Evolutionary conservation across 2,888 invertebrate species (phyloP).

Genomic region (Pimpla rufipes): DNA sequence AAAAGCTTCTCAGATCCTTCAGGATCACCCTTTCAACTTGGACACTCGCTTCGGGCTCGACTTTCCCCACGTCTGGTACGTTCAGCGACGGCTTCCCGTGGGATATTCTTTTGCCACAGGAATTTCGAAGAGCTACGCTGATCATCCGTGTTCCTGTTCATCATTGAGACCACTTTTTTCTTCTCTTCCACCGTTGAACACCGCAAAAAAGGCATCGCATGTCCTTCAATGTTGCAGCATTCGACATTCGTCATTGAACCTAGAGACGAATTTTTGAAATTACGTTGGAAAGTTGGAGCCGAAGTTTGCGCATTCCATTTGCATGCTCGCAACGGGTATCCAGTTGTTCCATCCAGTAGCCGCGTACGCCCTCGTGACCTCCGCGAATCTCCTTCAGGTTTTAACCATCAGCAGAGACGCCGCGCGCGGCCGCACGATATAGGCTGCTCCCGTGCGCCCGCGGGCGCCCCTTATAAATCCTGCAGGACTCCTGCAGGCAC

Average conservation of each 20-base stretch:
- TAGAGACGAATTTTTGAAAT: too few species aligned
- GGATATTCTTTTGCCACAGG: slow-evolving; percentile 10
- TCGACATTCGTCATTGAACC: too few species aligned
- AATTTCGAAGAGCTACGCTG: slow-evolving; percentile 1
- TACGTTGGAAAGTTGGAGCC: neutral
- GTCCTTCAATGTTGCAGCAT: too few species aligned
- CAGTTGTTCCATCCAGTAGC: slow-evolving; percentile 3
- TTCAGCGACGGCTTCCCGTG: slow-evolving; percentile 24
- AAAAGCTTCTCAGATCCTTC: slow-evolving; percentile 62
- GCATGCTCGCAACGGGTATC: slow-evolving; percentile 33
- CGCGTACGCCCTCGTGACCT: slow-evolving; percentile 58
- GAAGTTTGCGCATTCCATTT: slow-evolving; percentile 36
- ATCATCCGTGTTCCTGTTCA: slow-evolving; percentile 39
- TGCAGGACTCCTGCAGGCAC: slow-evolving; percentile 84
- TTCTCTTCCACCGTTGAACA: too few species aligned
- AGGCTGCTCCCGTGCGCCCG: slow-evolving; percentile 77
- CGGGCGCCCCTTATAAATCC: slow-evolving; percentile 84
- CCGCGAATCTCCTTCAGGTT: slow-evolving; percentile 75
- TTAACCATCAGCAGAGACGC: slow-evolving; percentile 77
- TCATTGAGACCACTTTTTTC: neutral
- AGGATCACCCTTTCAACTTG: slow-evolving; percentile 65
- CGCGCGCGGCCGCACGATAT: slow-evolving; percentile 69
- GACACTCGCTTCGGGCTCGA: slow-evolving; percentile 60
- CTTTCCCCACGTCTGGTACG: slow-evolving; percentile 12
- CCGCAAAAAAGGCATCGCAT: too few species aligned